phyloP scores from a whole-genome alignment of 1,140 invertebrate species.

The Nephotettix cincticeps region DNA sequence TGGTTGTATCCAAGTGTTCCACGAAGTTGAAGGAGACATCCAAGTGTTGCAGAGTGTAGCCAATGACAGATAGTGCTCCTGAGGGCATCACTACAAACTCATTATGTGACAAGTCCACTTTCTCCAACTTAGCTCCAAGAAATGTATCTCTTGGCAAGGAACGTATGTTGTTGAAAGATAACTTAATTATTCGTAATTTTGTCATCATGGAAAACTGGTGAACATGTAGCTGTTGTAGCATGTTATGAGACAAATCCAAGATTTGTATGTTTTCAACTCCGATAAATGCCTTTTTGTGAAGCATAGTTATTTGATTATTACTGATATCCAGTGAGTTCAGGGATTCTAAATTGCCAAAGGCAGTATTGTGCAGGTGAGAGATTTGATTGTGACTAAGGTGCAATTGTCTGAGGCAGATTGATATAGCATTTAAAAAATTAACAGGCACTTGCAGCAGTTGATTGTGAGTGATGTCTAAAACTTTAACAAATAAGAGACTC shows the following conservation, averaged over 20 bases:
- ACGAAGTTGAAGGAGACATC: constrained; percentile 78
- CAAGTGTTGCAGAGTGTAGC: constrained; percentile 69
- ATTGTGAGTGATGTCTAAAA: constrained; percentile 70
- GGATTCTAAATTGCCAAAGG: constrained; percentile 64
- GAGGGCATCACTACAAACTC: constrained; percentile 72
- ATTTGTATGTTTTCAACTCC: constrained; percentile 71
- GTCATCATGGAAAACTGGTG: constrained; percentile 78
- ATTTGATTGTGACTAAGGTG: constrained; percentile 74
- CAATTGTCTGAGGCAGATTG: constrained; percentile 61
- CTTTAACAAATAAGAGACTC: constrained; percentile 54
- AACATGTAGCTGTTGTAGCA: constrained; percentile 68
- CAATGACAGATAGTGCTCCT: constrained; percentile 67
- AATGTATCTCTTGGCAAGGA: constrained; percentile 78
- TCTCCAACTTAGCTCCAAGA: constrained; percentile 73
- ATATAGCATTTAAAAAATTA: constrained; percentile 59
- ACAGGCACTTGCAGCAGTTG: constrained; percentile 62
- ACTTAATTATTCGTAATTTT: constrained; percentile 71
- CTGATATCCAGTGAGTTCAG: constrained; percentile 73
- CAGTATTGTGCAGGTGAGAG: constrained; percentile 64
- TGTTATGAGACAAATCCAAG: constrained; percentile 78
- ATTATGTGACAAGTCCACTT: constrained; percentile 76
- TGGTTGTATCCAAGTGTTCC: constrained; percentile 83
- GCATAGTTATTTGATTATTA: constrained; percentile 68
- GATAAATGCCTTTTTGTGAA: constrained; percentile 73
- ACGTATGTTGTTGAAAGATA: constrained; percentile 72